A percentile compares a stretch with the other conserved stretches of the same genome.
Evolutionary conservation across 2,888 invertebrate species (phyloP).

Genomic region (Stegana nigrithorax): DNA sequence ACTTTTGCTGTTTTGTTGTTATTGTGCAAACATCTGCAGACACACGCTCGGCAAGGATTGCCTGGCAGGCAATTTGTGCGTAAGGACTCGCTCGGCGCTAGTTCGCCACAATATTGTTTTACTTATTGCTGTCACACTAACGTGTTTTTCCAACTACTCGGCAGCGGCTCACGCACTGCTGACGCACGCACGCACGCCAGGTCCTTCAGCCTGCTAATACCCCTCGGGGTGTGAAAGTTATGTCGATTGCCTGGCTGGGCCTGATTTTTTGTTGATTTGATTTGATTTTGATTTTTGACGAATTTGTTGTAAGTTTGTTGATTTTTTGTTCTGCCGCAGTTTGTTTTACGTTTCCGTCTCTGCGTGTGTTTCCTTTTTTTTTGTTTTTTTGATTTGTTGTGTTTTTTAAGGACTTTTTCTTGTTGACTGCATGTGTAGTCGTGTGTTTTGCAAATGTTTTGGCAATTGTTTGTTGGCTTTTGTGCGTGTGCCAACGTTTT

Average conservation of each 20-base stretch:
- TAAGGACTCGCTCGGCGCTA: too few species aligned
- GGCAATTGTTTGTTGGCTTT: constrained; percentile 55
- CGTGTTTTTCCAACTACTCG: constrained; percentile 37
- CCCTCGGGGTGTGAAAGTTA: constrained; percentile 67
- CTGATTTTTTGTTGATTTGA: constrained; percentile 27
- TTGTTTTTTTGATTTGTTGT: background rate
- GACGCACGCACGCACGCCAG: constrained; percentile 28
- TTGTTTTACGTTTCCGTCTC: background rate
- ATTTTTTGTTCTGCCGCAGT: constrained; percentile 20
- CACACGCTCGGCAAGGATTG: constrained; percentile 39
- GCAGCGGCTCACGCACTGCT: too few species aligned
- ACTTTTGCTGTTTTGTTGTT: background rate
- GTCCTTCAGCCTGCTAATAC: constrained; percentile 50
- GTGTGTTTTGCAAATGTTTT: constrained; percentile 55
- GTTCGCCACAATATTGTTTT: constrained; percentile 25
- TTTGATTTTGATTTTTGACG: constrained; percentile 61
- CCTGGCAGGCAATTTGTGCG: constrained; percentile 59
- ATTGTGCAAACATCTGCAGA: constrained; percentile 48
- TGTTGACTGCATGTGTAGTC: too few species aligned
- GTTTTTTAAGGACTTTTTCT: too few species aligned
- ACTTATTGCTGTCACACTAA: background rate
- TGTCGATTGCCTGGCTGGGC: constrained; percentile 17
- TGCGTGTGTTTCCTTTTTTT: background rate
- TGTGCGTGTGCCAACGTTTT: constrained; percentile 50
- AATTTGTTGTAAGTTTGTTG: constrained; percentile 41